These are phyloP conservation scores for Ptyas mucosa DNA, from an alignment of 2,113 vertebrate species.

Conservation along the genomic window DNA sequence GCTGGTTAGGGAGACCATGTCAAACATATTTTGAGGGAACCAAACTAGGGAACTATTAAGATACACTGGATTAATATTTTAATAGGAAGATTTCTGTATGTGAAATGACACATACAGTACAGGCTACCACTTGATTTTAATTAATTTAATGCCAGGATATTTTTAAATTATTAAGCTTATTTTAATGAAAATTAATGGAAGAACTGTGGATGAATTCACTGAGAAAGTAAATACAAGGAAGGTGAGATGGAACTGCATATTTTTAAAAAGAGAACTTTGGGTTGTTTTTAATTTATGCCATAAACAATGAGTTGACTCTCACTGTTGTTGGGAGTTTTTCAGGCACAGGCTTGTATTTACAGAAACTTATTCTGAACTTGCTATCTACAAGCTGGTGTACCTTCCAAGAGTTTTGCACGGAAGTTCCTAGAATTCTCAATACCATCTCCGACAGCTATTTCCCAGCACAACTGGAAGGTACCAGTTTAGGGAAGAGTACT, in stretches of 20 bases:
- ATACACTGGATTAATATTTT: not conserved
- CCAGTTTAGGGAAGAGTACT: not conserved
- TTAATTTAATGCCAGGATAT: slow-evolving; percentile 12
- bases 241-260: not conserved
- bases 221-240: not conserved
- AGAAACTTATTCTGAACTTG: not conserved
- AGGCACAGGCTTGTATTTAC: not conserved
- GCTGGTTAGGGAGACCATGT: not conserved
- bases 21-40: not conserved
- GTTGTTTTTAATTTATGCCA: not conserved
- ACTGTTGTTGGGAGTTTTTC: not conserved
- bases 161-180: accelerated
- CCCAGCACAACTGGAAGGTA: not conserved
- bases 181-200: not conserved
- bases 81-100: not conserved
- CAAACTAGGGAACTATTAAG: not conserved
- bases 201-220: slow-evolving; percentile 29
- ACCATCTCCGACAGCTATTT: not conserved
- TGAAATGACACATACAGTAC: too few relatives aligned
- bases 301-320: not conserved
- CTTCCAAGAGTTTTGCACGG: not conserved
- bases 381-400: not conserved
- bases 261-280: not conserved
- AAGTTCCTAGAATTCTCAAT: not conserved
- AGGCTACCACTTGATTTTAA: slow-evolving; percentile 29